Base-by-base conservation (phyloP, 2,888 invertebrate genomes). In the Euplexia lucipara region DNA sequence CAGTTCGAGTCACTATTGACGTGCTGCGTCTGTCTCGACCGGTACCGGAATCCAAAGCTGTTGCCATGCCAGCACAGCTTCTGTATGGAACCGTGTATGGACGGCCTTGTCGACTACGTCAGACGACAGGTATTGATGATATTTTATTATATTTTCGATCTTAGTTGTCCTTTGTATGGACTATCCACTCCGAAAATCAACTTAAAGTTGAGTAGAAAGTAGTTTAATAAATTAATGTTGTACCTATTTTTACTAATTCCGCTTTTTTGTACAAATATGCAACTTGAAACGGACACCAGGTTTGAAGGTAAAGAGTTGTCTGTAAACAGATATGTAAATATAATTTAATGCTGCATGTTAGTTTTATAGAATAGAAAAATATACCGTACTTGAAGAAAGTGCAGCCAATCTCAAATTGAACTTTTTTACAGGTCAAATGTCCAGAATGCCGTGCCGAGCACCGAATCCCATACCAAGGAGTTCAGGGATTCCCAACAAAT, bases 41-140 rank as follows among this genome's bases (percentile, higher is more conserved):
- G 99, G 88, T 99, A 98, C 95, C 96, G 98, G 87, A 98, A 98
- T 91, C 99, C 99, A n/a, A 99, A 99, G 95, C 96, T 99, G 90
- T 95, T 99, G 90, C 99, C 99, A 97, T 99, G 99, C 92, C 99
- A 99, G 96, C 99, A 99, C 97, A 99, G 99, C 86, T 99, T 99
- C 95, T 99, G 99, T 91, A 98, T 99, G 98, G 98, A 99, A 89
- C 99, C 99, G 59, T 99, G 99, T 93, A 98, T 99, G 97, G 99
- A 99, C 94, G 98, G 99, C 78, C 96, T 99, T 54, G 98, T 99
- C 88, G 99, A 99, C 95, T 98, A 99, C 91, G 99, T 99, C 79
- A 96, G 98, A 82, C 96, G 99, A 95, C 99, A 99, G 96, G 98
- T 98, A 93, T 91, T 62, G 1, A 18, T 3, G 1, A 32, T 5